phyloP scores from a whole-genome alignment of 2,888 invertebrate genomes.

The Gastracanthus pulcherrimus region DNA sequence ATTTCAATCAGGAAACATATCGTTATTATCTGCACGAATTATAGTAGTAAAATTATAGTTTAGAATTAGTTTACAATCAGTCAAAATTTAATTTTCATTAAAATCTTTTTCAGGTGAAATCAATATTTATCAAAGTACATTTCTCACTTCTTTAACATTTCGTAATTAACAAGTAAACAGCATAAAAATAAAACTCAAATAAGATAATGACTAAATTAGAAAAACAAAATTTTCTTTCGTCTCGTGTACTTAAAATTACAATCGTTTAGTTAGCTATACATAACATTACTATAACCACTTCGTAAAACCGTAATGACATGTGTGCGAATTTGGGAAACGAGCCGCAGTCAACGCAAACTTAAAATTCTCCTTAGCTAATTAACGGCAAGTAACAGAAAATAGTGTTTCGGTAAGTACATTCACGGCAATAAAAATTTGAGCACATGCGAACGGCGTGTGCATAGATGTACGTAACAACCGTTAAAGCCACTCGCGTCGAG shows the following conservation, averaged over 20 bases:
- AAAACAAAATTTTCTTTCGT: not conserved
- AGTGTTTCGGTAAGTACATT: not conserved
- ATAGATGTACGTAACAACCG: constrained; percentile 23
- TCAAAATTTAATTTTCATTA: too few species aligned
- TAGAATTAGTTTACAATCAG: too few species aligned
- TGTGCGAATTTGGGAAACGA: not conserved
- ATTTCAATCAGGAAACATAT: too few species aligned
- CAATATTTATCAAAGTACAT: too few species aligned
- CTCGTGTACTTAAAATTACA: not conserved
- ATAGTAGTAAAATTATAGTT: too few species aligned
- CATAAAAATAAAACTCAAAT: not conserved
- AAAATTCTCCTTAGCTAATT: not conserved
- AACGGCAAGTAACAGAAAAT: constrained; percentile 1
- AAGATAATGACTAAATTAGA: not conserved
- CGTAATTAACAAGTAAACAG: too few species aligned
- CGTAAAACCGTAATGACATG: not conserved
- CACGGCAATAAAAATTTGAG: constrained; percentile 25
- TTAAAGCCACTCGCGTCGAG: constrained; percentile 22
- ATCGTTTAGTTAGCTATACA: not conserved
- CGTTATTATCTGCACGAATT: too few species aligned
- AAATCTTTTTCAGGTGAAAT: too few species aligned
- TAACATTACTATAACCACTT: not conserved
- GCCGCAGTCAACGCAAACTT: not conserved
- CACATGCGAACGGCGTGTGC: not conserved
- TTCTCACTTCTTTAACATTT: too few species aligned